Percentiles rank a stretch among this genome's conserved stretches.
Conservation (phyloP, 1,140 invertebrate species). For the Proales similis region DNA sequence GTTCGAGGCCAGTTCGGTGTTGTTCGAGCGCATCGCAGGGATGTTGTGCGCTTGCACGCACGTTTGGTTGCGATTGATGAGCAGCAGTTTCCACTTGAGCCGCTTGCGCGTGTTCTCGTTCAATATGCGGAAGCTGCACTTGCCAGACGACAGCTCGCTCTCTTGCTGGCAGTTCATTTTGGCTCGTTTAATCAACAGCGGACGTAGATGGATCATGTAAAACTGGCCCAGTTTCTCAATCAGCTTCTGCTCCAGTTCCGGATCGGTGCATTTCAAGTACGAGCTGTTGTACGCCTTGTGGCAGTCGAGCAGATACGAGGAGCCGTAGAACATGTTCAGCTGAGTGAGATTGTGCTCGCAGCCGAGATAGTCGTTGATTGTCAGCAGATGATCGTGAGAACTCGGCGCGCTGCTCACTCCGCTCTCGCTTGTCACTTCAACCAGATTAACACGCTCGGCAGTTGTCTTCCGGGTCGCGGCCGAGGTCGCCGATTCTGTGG, state of each 20-base stretch:
- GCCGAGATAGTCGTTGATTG: too few species aligned
- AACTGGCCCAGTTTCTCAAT: conserved; percentile 15
- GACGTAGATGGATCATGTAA: conserved; percentile 25
- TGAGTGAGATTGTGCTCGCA: conserved; percentile 33
- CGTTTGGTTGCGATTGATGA: conserved; percentile 25
- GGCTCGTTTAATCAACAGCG: conserved; percentile 16
- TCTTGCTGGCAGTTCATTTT: conserved; percentile 36
- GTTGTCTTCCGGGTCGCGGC: not conserved
- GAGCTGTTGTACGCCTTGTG: conserved; percentile 15
- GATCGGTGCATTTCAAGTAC: conserved; percentile 22
- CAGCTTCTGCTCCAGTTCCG: conserved; percentile 16
- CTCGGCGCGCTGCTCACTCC: too few species aligned
- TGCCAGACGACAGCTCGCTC: too few species aligned
- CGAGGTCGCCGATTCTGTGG: not conserved
- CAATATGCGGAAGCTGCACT: too few species aligned
- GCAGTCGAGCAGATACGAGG: conserved; percentile 1
- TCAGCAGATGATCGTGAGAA: too few species aligned
- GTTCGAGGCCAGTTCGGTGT: too few species aligned
- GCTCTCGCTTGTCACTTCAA: too few species aligned
- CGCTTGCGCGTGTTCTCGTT: too few species aligned
- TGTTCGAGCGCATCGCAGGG: too few species aligned
- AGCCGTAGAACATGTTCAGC: conserved; percentile 25
- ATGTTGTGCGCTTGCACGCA: conserved; percentile 33
- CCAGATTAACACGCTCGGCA: too few species aligned
- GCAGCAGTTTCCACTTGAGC: conserved; percentile 27